A percentile compares a stretch with the other conserved stretches of the same genome.
Conservation (phyloP, 2,113 vertebrate species). For the Sylvia atricapilla region DNA sequence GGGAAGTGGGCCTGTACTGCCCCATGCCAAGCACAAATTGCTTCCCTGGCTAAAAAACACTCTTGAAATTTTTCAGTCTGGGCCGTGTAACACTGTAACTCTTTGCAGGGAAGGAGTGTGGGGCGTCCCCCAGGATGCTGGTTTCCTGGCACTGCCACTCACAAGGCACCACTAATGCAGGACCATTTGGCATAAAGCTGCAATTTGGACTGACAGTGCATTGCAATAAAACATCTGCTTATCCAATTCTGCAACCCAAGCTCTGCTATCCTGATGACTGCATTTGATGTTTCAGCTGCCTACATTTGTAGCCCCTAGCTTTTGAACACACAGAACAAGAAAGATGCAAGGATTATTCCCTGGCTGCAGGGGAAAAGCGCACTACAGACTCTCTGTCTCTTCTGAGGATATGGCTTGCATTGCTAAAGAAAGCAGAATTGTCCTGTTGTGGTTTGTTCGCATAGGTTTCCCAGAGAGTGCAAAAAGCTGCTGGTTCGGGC, state of each 20-base stretch:
- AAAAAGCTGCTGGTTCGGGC: background rate
- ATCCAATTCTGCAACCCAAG: background rate
- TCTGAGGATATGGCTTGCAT: background rate
- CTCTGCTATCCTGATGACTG: accelerated
- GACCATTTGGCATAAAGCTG: background rate
- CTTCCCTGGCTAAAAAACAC: background rate
- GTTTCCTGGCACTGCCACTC: background rate
- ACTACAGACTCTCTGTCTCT: background rate
- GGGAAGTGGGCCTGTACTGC: background rate
- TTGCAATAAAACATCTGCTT: background rate
- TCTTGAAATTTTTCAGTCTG: background rate
- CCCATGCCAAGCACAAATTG: constrained; percentile 24
- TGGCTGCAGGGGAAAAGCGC: background rate
- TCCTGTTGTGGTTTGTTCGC: background rate
- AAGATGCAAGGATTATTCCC: background rate
- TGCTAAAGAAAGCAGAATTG: background rate
- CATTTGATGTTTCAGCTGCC: background rate
- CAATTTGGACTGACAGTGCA: background rate
- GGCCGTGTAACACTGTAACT: background rate
- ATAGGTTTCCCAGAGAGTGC: background rate
- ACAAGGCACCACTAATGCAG: background rate
- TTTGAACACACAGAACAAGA: background rate
- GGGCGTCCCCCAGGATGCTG: background rate
- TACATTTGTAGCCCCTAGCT: background rate
- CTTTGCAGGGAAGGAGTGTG: background rate